A percentile compares a stretch with the other conserved stretches of the same genome.
phyloP scores from a whole-genome alignment of 2,113 vertebrate genomes.

The Labrus mixtus region DNA sequence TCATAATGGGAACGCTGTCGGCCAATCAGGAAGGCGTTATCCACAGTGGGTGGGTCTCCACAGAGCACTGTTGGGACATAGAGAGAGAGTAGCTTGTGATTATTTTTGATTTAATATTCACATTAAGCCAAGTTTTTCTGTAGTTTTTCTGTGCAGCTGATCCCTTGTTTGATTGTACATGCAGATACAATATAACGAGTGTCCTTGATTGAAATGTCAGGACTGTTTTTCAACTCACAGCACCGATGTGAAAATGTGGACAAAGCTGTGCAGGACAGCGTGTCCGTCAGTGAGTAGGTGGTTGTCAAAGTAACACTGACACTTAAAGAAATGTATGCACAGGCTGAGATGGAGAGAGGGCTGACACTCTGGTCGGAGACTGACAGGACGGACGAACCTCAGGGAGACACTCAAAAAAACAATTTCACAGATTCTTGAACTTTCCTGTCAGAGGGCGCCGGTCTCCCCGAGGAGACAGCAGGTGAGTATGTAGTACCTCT shows the following conservation, averaged over 20 bases:
- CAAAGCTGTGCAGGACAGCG: slow-evolving; percentile 25
- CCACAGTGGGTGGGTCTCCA: slow-evolving; percentile 89
- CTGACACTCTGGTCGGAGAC: no score
- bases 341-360: slow-evolving; percentile 34
- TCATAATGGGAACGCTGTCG: slow-evolving; percentile 90
- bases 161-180: no score
- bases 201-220: no score
- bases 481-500: slow-evolving; percentile 42
- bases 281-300: slow-evolving; percentile 37
- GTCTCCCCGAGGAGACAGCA: slow-evolving; percentile 19
- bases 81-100: no score
- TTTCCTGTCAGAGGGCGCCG: slow-evolving; percentile 28
- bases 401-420: slow-evolving; percentile 25
- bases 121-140: no score
- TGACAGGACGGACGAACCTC: slow-evolving; percentile 41
- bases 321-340: slow-evolving; percentile 43
- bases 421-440: slow-evolving; percentile 26
- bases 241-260: slow-evolving; percentile 33
- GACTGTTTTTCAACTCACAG: no score
- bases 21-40: slow-evolving; percentile 89
- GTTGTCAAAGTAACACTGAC: slow-evolving; percentile 42
- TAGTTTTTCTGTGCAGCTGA: no score
- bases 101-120: no score
- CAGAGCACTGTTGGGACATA: slow-evolving; percentile 87
- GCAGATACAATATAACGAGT: no score